Percentiles rank a stretch among this genome's conserved stretches.
phyloP scores from a whole-genome alignment of 2,113 vertebrate species.

The Coracopsis vasa region DNA sequence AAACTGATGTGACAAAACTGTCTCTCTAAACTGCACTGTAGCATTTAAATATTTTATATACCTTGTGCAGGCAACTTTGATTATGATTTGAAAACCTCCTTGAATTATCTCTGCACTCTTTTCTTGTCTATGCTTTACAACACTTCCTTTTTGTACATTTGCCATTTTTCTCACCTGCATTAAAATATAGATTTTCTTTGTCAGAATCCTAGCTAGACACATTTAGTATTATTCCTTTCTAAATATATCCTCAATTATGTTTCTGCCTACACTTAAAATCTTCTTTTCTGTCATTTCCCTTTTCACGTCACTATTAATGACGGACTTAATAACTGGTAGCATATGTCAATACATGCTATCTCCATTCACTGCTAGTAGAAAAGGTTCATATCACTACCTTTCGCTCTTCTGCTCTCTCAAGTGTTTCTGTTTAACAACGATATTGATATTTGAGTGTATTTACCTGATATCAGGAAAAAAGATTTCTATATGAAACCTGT shows the following conservation, averaged over 20 bases:
- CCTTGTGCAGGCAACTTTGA: not conserved
- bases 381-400: not conserved
- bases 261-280: not conserved
- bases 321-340: not conserved
- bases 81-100: not conserved
- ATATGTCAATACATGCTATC: not conserved
- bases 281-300: not conserved
- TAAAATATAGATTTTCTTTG: not conserved
- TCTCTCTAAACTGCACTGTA: not conserved
- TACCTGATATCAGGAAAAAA: not conserved
- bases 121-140: not conserved
- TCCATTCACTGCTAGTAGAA: not conserved
- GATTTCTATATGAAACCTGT: not conserved
- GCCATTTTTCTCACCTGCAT: not conserved
- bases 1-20: slow-evolving; percentile 49
- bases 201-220: not conserved
- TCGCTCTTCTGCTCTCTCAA: not conserved
- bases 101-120: not conserved
- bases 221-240: not conserved
- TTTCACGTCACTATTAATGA: not conserved
- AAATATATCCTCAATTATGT: not conserved
- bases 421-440: not conserved
- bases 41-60: slow-evolving; percentile 72
- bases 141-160: not conserved
- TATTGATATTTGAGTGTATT: not conserved